Evolutionary conservation across 2,113 vertebrate genomes (phyloP).

Genomic region (Ginglymostoma cirratum): DNA sequence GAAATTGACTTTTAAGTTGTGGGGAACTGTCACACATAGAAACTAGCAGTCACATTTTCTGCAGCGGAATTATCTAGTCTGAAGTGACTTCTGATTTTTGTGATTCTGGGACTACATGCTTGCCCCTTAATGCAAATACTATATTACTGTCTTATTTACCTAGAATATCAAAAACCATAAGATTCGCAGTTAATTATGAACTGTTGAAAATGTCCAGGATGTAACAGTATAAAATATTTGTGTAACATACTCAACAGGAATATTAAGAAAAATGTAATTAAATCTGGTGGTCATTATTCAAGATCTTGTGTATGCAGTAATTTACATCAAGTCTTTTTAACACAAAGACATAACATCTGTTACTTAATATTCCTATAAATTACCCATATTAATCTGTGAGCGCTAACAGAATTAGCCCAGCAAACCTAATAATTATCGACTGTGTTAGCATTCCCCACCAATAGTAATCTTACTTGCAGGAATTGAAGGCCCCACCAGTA

Average conservation of each 20-base stretch:
- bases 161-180: not conserved
- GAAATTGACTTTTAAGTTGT: not conserved
- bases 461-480: conserved; percentile 62
- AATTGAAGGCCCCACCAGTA: conserved; percentile 60
- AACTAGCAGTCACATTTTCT: not conserved
- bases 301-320: not conserved
- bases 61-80: not conserved
- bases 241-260: not conserved
- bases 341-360: conserved; percentile 46
- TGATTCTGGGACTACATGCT: not conserved
- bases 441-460: conserved; percentile 65
- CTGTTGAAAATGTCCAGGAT: not conserved
- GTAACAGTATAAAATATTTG: not conserved
- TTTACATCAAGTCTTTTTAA: not conserved
- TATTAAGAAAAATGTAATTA: not conserved
- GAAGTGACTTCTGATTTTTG: not conserved
- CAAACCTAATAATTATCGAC: conserved; percentile 67
- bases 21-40: not conserved
- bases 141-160: not conserved
- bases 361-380: conserved; percentile 87
- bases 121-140: not conserved
- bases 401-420: conserved; percentile 81
- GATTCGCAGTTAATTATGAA: not conserved
- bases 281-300: not conserved
- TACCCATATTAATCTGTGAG: conserved; percentile 78